Evolutionary conservation across 2,113 vertebrate genomes (phyloP).

Genomic region (Procavia capensis): DNA sequence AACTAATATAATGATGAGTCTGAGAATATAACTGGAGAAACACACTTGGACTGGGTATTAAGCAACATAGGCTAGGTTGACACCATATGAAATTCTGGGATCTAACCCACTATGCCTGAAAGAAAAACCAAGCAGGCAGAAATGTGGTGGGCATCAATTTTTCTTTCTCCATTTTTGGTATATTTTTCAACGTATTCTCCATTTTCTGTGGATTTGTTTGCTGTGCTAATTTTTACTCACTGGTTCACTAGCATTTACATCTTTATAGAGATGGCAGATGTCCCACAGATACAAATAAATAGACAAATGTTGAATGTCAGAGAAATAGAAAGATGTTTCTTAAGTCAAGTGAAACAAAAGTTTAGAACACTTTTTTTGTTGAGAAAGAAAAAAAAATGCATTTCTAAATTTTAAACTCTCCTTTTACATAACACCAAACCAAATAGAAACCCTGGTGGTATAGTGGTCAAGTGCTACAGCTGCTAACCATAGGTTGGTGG

Average conservation of each 20-base stretch:
- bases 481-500: too few species aligned
- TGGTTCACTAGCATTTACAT: neutral
- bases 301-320: neutral
- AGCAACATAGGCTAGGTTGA: neutral
- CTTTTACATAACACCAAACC: too few species aligned
- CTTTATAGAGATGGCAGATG: neutral
- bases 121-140: neutral
- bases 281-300: too few species aligned
- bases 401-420: neutral
- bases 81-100: neutral
- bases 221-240: neutral
- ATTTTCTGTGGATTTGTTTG: neutral
- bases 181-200: neutral
- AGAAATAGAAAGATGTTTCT: neutral
- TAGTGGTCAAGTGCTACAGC: too few species aligned
- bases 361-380: conserved; percentile 24
- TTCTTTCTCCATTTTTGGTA: too few species aligned
- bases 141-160: neutral
- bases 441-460: too few species aligned
- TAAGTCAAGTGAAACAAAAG: neutral
- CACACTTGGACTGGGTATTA: neutral
- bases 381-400: neutral
- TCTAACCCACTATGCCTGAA: neutral
- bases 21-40: neutral
- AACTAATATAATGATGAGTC: neutral